A percentile compares a stretch with the other conserved stretches of the same genome.
phyloP scores from a whole-genome alignment of 2,113 vertebrate genomes.

The Alexandromys fortis region DNA sequence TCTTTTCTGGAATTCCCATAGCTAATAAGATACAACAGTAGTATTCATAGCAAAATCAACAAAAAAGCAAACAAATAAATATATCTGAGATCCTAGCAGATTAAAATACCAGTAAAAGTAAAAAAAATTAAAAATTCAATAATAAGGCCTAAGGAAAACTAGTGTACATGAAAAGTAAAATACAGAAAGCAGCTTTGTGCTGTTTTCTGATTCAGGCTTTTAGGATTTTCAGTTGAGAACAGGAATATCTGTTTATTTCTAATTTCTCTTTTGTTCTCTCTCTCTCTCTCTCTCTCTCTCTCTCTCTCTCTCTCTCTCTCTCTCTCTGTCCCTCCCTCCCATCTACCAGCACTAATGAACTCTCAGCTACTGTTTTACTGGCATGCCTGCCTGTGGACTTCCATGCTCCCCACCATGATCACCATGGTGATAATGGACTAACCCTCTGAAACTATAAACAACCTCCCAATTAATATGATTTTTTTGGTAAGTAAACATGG shows the following conservation, averaged over 20 bases:
- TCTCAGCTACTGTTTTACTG: not conserved
- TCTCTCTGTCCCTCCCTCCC: no score
- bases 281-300: no score
- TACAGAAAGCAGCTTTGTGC: not conserved
- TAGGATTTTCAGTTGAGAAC: not conserved
- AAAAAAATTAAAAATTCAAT: not conserved
- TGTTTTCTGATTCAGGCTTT: not conserved
- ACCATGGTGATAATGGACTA: not conserved
- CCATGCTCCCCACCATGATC: not conserved
- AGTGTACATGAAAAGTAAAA: constrained; percentile 22
- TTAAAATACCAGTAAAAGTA: constrained; percentile 7
- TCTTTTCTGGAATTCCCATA: not conserved
- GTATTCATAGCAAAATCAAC: not conserved
- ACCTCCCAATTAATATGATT: not conserved
- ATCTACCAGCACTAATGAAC: not conserved
- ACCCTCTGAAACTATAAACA: not conserved
- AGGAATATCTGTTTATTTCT: not conserved
- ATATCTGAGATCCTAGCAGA: not conserved
- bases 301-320: no score
- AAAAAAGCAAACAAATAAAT: not conserved
- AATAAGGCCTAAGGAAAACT: not conserved
- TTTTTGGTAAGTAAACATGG: not conserved
- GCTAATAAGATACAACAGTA: not conserved
- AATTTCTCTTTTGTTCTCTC: not conserved
- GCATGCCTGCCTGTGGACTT: not conserved